phyloP scores from a whole-genome alignment of 2,888 invertebrate species.

The Sinodicranocentrus sp. region DNA sequence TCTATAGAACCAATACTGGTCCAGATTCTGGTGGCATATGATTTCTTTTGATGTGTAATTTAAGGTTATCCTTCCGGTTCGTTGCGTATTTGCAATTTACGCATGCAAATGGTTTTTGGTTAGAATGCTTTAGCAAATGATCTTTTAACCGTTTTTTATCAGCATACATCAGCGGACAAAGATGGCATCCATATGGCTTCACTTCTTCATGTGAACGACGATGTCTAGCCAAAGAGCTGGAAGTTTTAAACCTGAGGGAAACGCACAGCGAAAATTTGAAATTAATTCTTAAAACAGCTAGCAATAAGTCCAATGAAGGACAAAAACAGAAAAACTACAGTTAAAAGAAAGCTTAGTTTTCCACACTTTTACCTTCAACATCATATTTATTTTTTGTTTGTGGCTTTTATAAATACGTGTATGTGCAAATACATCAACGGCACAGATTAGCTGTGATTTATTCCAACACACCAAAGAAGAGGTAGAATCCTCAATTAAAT shows the following conservation, averaged over 20 bases:
- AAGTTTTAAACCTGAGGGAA: constrained; percentile 75
- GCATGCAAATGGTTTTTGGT: constrained; percentile 76
- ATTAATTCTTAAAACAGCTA: too few relatives aligned
- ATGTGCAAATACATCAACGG: too few relatives aligned
- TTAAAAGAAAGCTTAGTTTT: too few relatives aligned
- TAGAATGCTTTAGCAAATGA: constrained; percentile 77
- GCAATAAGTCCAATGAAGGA: too few relatives aligned
- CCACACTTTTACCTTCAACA: too few relatives aligned
- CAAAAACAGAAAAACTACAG: too few relatives aligned
- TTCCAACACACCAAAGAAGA: too few relatives aligned
- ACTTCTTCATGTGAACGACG: constrained; percentile 75
- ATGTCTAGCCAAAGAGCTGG: constrained; percentile 77
- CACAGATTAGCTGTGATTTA: too few relatives aligned
- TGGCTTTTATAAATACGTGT: too few relatives aligned
- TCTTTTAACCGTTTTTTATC: constrained; percentile 77
- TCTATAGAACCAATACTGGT: not conserved
- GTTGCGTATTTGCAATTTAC: constrained; percentile 74
- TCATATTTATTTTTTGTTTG: too few relatives aligned
- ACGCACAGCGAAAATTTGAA: too few relatives aligned
- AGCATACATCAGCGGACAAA: constrained; percentile 76
- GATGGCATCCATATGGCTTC: constrained; percentile 76
- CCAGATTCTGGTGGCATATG: constrained; percentile 65
- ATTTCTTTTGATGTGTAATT: constrained; percentile 72
- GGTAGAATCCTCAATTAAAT: too few relatives aligned
- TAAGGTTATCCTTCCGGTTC: constrained; percentile 74